Base-by-base conservation (phyloP, 2,797 vertebrate genomes). In the Acridotheres tristis region DNA sequence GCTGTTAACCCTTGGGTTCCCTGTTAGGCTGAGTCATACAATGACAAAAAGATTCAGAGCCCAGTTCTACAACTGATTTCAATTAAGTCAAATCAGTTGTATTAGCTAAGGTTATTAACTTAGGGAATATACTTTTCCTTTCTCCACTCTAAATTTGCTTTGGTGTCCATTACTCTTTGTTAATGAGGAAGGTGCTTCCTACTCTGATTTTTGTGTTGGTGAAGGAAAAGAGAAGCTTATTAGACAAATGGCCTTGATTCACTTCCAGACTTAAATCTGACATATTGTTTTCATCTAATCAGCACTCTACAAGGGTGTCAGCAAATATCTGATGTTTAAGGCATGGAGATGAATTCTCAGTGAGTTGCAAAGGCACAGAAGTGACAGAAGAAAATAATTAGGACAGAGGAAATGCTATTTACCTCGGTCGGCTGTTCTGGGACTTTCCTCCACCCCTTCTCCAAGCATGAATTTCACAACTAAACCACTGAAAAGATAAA, bases 1-100 rank as follows among this genome's bases (percentile, higher is more conserved):
- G 85, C 73, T 79, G 40, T 95, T 96, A 96, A 96, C 96, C 53
- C 90, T 80, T 79, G 36, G 22, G 43, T 25, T 88, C 14, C 34
- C 65, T 6, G 0, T 29, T 51, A 67, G 34, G 48, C 59, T 13
- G 19, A n/a, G 45, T 29, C 18, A 4, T 15, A 7, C 36, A 53
- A 16, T 4, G 7, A 75, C 32, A 38, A 59, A 75, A 84, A 74
- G 13, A 50, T 26, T 69, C 83, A 76, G 77, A 91, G 74, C 29
- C 36, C 5, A 4, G 40, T 67, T 93, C 53, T 79, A 34, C 61
- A 68, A 21, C 27, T 66, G 59, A 30, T 50, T 93, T 68, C 26
- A 82, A 63, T 76, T 66, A 83, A 89, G 36, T 32, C 45, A 62
- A 36, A 36, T 53, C 51, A 38, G 27, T 65, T 71, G 40, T 27